phyloP scores from a whole-genome alignment of 2,888 invertebrate species.

The Xestia sexstrigata region DNA sequence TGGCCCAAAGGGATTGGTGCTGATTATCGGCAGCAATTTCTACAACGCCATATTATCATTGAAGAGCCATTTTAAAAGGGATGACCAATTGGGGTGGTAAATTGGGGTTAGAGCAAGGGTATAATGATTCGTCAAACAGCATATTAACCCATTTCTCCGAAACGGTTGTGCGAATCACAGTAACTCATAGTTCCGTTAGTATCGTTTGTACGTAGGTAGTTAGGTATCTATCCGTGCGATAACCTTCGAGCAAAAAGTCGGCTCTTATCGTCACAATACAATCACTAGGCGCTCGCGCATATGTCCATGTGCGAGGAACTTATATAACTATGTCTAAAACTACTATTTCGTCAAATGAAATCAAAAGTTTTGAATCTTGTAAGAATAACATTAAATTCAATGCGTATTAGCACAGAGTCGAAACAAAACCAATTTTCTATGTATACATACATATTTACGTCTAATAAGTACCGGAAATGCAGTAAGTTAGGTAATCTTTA shows the following conservation, averaged over 20 bases:
- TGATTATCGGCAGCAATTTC: too few species aligned
- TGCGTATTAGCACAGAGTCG: not conserved
- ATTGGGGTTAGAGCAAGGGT: not conserved
- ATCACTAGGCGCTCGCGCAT: constrained; percentile 62
- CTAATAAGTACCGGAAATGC: not conserved
- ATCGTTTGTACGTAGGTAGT: not conserved
- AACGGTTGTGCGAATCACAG: constrained; percentile 14
- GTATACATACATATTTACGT: not conserved
- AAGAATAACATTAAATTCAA: not conserved
- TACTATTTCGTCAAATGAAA: not conserved
- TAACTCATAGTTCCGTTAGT: constrained; percentile 11
- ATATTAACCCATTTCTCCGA: constrained; percentile 1
- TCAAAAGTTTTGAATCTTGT: not conserved
- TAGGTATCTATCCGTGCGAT: constrained; percentile 49
- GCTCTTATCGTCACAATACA: constrained; percentile 67
- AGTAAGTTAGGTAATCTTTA: too few species aligned
- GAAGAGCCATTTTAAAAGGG: not conserved
- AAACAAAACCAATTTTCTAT: not conserved
- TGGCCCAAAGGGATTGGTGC: too few species aligned
- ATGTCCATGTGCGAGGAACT: not conserved
- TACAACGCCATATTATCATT: too few species aligned
- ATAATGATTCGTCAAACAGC: not conserved
- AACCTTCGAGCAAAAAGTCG: constrained; percentile 67
- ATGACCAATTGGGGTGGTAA: not conserved
- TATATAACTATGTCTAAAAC: constrained; percentile 1